A percentile compares a stretch with the other conserved stretches of the same genome.
phyloP scores from a whole-genome alignment of 2,888 invertebrate species.

The Agonum fuliginosum region DNA sequence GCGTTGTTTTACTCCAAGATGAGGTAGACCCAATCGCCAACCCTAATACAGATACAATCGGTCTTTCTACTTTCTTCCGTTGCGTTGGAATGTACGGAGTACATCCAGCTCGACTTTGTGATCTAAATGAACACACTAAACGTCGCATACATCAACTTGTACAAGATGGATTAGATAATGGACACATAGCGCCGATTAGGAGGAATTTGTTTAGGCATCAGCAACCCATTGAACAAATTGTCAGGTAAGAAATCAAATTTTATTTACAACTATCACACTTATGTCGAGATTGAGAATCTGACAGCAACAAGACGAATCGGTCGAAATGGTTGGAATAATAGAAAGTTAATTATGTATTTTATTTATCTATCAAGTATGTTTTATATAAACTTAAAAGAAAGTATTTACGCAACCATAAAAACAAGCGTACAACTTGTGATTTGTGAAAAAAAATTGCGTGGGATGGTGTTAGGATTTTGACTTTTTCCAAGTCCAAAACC shows the following conservation, averaged over 20 bases:
- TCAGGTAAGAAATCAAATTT: background rate
- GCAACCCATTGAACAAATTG: background rate
- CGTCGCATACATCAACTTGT: background rate
- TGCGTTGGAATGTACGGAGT: conserved; percentile 88
- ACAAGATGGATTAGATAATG: background rate
- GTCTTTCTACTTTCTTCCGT: conserved; percentile 84
- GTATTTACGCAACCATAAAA: too few relatives aligned
- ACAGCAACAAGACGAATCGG: background rate
- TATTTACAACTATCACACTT: too few relatives aligned
- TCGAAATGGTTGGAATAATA: too few relatives aligned
- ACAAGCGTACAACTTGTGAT: background rate
- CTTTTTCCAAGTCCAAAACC: too few relatives aligned
- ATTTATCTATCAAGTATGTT: background rate
- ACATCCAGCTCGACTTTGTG: conserved; percentile 81
- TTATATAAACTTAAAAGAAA: too few relatives aligned
- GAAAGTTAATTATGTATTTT: background rate
- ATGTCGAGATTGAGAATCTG: too few relatives aligned
- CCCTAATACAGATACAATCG: conserved; percentile 69
- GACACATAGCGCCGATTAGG: background rate
- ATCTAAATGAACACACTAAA: conserved; percentile 70
- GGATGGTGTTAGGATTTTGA: background rate
- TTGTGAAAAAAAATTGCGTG: background rate
- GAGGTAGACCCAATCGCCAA: conserved; percentile 79
- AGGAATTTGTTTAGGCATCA: conserved; percentile 21
- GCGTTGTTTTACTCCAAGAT: conserved; percentile 91